A percentile compares a stretch with the other conserved stretches of the same genome.
Conservation (phyloP, 2,797 vertebrate species). For the Potorous gilbertii region DNA sequence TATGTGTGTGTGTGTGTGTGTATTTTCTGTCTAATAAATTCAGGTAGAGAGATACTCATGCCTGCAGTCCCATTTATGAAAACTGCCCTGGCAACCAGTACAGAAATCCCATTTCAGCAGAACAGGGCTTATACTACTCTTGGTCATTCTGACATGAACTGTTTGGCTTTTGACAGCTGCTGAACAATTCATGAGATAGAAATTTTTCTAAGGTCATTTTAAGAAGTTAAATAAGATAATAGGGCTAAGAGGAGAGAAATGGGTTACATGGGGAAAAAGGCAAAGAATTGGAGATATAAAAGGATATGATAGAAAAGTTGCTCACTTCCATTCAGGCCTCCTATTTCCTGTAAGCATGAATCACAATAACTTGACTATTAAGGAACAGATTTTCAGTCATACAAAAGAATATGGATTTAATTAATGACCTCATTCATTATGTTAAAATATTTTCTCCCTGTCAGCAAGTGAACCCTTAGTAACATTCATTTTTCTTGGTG, state of each 20-base stretch:
- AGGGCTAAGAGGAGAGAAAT: neutral
- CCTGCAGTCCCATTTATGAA: constrained; percentile 75
- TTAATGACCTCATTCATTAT: neutral
- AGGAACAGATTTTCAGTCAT: constrained; percentile 32
- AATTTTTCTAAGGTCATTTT: constrained; percentile 68
- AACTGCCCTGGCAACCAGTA: constrained; percentile 83
- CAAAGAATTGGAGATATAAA: constrained; percentile 58
- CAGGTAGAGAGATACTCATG: constrained; percentile 77
- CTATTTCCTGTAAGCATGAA: constrained; percentile 13
- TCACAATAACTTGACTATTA: constrained; percentile 42
- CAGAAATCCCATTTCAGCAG: constrained; percentile 85
- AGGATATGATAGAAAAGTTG: constrained; percentile 43
- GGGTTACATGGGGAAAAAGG: constrained; percentile 62
- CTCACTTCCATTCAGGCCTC: neutral
- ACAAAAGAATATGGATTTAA: neutral
- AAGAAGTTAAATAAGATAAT: constrained; percentile 50
- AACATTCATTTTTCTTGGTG: neutral
- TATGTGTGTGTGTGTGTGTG: neutral
- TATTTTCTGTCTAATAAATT: constrained; percentile 25
- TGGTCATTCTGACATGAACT: constrained; percentile 47
- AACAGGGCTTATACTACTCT: constrained; percentile 77
- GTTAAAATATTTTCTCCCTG: constrained; percentile 16
- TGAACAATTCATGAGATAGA: constrained; percentile 80
- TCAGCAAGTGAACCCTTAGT: neutral
- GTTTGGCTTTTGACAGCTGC: constrained; percentile 85